Conservation (phyloP, 2,113 vertebrate genomes). For the Redunca redunca region DNA sequence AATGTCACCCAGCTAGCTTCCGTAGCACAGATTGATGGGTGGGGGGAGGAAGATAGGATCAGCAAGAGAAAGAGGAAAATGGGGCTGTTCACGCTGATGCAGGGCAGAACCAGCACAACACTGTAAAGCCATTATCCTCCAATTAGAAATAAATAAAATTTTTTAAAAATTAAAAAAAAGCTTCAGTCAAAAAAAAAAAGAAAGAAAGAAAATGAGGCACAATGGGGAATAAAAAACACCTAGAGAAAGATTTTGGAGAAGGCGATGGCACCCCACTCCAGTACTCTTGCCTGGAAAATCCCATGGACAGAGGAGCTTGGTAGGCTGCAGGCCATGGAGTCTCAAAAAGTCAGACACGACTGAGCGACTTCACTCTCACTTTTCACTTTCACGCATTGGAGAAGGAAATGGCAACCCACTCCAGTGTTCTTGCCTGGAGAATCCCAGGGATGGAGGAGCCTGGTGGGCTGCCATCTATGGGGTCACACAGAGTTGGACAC, state of each 20-base stretch:
- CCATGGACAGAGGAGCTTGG: too few relatives aligned
- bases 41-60: not conserved
- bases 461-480: too few relatives aligned
- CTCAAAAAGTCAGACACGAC: fast-evolving
- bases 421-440: too few relatives aligned
- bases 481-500: too few relatives aligned
- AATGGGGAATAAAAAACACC: not conserved
- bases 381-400: too few relatives aligned
- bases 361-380: too few relatives aligned
- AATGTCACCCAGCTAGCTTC: not conserved
- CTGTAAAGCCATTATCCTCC: not conserved
- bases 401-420: too few relatives aligned
- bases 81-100: not conserved
- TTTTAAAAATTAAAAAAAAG: not conserved
- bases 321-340: too few relatives aligned
- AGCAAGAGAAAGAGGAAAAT: not conserved
- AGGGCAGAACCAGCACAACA: not conserved
- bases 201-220: not conserved
- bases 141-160: not conserved
- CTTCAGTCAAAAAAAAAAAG: not conserved
- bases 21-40: not conserved
- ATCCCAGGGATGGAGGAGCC: too few relatives aligned
- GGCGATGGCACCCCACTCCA: too few relatives aligned
- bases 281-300: too few relatives aligned
- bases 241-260: not conserved